Evolutionary conservation across 1,140 invertebrate species (phyloP), one percentile per base, ranked within the genome.

Genomic region (Colletes latitarsis): DNA sequence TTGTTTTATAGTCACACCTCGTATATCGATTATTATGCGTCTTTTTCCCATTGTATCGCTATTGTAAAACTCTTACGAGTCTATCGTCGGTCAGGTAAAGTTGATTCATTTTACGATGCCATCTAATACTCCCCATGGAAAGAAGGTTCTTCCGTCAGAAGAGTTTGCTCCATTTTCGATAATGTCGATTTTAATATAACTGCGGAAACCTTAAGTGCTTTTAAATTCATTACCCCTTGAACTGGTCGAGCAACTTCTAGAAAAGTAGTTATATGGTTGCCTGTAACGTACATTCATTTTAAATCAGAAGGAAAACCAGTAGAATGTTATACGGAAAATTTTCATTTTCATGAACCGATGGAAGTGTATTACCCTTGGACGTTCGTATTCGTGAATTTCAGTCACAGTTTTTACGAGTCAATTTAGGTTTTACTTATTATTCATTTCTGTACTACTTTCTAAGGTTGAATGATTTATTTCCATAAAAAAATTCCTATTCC

Each of bases 121-220:
- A 57, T 8, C 21, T 46, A 14, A 58, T 43, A 58, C 39, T 6
- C n/a, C 15, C 4, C 8, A 21, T 19, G 72, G 14, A 74, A 64
- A 10, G 63, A 64, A 10, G 63, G 46, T 64, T 41, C 30, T 21
- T 8, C 30, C 17, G 21, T 64, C n/a, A 63, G 17, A 64, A 53
- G 39, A 64, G 60, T 74, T 74, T 46, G 46, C 46, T 64, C 41
- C 55, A 72, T 53, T 71, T 71, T 58, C 39, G 39, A 71, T 43
- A 74, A 58, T 62, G 57, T 72, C 70, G 60, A 53, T 63, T 74
- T 74, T 62, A 74, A 63, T 74, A 60, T 52, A 63, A 74, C 71
- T 19, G 30, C 10, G 43, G 5, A 8, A 52, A 19, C 60, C 19
- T 74, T 63, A 58, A 60, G 60, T 52, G 71, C 71, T 74, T 63